Percentiles rank a stretch among this genome's conserved stretches.
These are phyloP conservation scores for Drosophila seguyi DNA, from an alignment of 1,140 invertebrate species.

Conservation along the genomic window DNA sequence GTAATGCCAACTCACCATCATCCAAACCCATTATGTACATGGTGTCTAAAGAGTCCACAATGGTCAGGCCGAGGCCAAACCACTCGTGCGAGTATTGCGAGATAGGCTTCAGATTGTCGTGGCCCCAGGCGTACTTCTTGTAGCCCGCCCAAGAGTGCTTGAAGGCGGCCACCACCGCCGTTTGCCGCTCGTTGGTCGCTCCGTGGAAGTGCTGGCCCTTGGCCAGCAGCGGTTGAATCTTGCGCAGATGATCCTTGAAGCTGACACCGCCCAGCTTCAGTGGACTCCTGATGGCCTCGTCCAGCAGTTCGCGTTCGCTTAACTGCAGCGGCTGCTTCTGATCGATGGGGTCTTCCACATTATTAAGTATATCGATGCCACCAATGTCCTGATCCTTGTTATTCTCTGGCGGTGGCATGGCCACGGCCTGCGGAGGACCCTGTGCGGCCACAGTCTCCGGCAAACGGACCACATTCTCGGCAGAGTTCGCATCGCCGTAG, in stretches of 20 bases:
- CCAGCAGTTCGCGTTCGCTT: slow-evolving; percentile 36
- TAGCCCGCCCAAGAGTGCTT: slow-evolving; percentile 97
- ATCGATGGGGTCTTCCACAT: slow-evolving; percentile 53
- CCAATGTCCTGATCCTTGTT: slow-evolving; percentile 31
- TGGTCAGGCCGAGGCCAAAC: slow-evolving; percentile 96
- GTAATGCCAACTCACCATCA: slow-evolving; percentile 88
- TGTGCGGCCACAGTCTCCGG: slow-evolving; percentile 47
- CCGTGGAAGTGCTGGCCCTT: slow-evolving; percentile 86
- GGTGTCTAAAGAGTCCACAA: slow-evolving; percentile 96
- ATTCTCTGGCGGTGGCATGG: slow-evolving; percentile 14
- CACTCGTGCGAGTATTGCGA: slow-evolving; percentile 93
- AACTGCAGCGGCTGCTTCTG: slow-evolving; percentile 4
- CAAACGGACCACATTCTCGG: slow-evolving; percentile 58
- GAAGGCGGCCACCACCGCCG: slow-evolving; percentile 93
- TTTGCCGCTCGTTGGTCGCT: slow-evolving; percentile 91
- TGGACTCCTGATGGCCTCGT: slow-evolving; percentile 57
- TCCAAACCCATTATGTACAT: slow-evolving; percentile 96
- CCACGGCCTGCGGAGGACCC: slow-evolving; percentile 16
- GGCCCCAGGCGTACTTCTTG: slow-evolving; percentile 96
- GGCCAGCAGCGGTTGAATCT: slow-evolving; percentile 52
- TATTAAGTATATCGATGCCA: slow-evolving; percentile 62
- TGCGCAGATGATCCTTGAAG: slow-evolving; percentile 62
- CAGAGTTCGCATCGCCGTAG: slow-evolving; percentile 54
- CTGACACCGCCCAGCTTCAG: slow-evolving; percentile 39
- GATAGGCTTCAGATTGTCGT: slow-evolving; percentile 96